Evolutionary conservation across 2,888 invertebrate species (phyloP), one percentile per base, ranked within the genome.

Genomic region (Dioctria rufipes): DNA sequence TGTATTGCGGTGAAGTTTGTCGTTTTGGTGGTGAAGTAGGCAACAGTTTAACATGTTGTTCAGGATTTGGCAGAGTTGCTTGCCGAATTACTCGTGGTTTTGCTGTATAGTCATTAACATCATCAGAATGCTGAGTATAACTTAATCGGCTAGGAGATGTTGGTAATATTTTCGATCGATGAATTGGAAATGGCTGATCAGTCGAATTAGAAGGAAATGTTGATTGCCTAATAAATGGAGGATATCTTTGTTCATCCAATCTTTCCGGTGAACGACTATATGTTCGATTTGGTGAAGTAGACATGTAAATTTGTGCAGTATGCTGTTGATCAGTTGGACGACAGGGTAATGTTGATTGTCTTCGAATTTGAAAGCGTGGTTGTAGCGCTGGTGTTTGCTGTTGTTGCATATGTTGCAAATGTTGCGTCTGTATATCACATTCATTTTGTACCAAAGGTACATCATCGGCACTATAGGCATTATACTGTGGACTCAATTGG

Each of bases 1-100:
- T 83, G 49, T 87, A 88, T 77, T 84, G 83, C 6, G 89, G 89
- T 3, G 89, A 89, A 2, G 87, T 85, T 81, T 88, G 88, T 0
- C 88, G 87, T 83, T 89, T 89, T 4, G 89, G 88, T 11, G 89
- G 89, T 54, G 89, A 89, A 5, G 89, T 88, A n/a, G 89, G 88
- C 80, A 89, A 67, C 58, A 89, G 81, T 83, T 89, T 89, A 6
- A 88, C 84, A 82, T 88, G 88, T 81, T 89, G 88, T 81, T 88
- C 89, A 3, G 89, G 89, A 85, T 88, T 88, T 8, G 89, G 89
- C 43, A 89, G 82, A 9, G 89, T 89, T 5, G 88, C 87, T 84
- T 89, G 89, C 1, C 89, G 86, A 84, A 86, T 85, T 84, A 89
- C 86, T 37, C 87, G 86, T 0, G 86, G 84, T 80, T 87, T 87